Percentiles rank a stretch among this genome's conserved stretches.
Evolutionary conservation across 1,140 invertebrate species (phyloP).

Genomic region (Diorhabda carinulata): DNA sequence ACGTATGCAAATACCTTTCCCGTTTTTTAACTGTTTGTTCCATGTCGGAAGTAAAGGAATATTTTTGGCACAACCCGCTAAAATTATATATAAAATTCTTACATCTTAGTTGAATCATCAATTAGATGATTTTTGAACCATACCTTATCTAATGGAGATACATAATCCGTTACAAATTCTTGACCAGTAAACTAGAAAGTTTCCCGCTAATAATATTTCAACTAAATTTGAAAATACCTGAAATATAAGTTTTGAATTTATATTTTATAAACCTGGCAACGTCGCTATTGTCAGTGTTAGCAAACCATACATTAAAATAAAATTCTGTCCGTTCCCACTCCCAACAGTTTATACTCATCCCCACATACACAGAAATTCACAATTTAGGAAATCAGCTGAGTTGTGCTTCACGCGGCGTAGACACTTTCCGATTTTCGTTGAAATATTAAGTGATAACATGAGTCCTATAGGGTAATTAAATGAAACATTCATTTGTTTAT

Average conservation of each 20-base stretch:
- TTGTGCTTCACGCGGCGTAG: neutral
- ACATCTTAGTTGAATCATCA: too few relatives aligned
- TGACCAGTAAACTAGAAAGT: too few relatives aligned
- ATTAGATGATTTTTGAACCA: too few relatives aligned
- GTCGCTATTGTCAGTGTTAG: neutral
- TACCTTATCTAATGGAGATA: too few relatives aligned
- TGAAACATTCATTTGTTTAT: neutral
- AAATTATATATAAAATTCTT: too few relatives aligned
- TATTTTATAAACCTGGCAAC: neutral
- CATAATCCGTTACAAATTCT: too few relatives aligned
- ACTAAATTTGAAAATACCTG: too few relatives aligned
- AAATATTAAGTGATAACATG: neutral
- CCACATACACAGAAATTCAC: conserved; percentile 3
- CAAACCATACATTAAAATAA: neutral
- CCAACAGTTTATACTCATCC: neutral
- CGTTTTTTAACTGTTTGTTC: too few relatives aligned
- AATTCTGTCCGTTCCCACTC: conserved; percentile 6
- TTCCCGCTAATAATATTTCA: too few relatives aligned
- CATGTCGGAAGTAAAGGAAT: too few relatives aligned
- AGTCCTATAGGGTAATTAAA: neutral
- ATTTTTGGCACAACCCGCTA: too few relatives aligned
- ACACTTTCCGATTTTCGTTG: neutral
- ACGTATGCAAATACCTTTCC: too few relatives aligned
- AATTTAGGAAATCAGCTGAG: conserved; percentile 14
- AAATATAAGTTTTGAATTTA: neutral